Conservation (phyloP, 1,140 invertebrate species). For the Marisa cornuarietis region DNA sequence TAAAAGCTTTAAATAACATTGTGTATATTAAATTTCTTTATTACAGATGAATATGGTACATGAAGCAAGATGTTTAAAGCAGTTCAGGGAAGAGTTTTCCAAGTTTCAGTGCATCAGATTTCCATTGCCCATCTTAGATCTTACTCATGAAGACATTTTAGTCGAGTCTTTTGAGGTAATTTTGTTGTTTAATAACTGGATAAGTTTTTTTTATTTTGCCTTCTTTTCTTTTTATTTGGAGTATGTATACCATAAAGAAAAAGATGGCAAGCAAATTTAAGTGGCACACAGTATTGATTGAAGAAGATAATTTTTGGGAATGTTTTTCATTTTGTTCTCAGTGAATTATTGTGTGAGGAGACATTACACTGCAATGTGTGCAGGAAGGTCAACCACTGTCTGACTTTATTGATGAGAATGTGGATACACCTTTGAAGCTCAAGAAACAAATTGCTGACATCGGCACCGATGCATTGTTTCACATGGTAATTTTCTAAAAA, state of each 20-base stretch:
- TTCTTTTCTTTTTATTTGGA: background rate
- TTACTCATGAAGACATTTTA: slow-evolving; percentile 62
- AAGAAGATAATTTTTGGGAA: too few relatives aligned
- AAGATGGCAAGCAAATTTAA: too few relatives aligned
- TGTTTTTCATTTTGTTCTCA: background rate
- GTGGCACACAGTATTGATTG: too few relatives aligned
- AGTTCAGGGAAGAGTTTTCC: slow-evolving; percentile 66
- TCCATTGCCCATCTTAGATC: slow-evolving; percentile 61
- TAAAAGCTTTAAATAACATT: too few relatives aligned
- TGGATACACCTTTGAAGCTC: slow-evolving; percentile 25
- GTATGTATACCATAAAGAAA: too few relatives aligned
- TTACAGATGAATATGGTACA: slow-evolving; percentile 60
- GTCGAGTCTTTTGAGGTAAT: slow-evolving; percentile 69
- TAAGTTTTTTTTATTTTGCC: background rate
- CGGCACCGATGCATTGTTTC: slow-evolving; percentile 67
- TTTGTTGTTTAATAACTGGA: background rate
- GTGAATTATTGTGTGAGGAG: background rate
- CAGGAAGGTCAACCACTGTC: slow-evolving; percentile 65
- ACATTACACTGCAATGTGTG: background rate
- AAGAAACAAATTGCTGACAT: slow-evolving; percentile 63
- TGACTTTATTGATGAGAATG: slow-evolving; percentile 53
- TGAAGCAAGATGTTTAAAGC: slow-evolving; percentile 65
- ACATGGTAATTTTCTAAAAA: slow-evolving; percentile 62
- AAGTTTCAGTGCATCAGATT: slow-evolving; percentile 59
- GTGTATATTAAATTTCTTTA: too few relatives aligned